A percentile compares a stretch with the other conserved stretches of the same genome.
These are phyloP conservation scores for Zalophus californianus DNA, from an alignment of 2,797 vertebrate genomes.

Conservation along the genomic window DNA sequence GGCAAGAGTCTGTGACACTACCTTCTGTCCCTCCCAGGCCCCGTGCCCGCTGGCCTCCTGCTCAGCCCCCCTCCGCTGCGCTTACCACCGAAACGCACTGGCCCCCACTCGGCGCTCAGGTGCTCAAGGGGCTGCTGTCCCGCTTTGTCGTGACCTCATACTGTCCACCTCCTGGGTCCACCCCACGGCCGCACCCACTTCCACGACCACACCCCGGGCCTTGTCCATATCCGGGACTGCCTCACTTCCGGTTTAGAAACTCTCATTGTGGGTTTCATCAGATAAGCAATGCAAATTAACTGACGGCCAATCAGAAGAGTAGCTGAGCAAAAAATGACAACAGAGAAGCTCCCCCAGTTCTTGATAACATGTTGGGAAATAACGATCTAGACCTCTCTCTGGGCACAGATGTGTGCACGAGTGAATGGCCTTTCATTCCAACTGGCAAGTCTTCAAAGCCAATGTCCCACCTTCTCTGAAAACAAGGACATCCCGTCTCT, in stretches of 20 bases:
- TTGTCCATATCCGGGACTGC: background rate
- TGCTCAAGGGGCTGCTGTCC: background rate
- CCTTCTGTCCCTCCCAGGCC: background rate
- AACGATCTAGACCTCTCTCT: background rate
- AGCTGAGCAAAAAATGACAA: background rate
- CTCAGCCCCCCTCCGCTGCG: background rate
- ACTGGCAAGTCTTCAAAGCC: background rate
- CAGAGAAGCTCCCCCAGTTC: background rate
- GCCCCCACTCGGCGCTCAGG: too few relatives aligned
- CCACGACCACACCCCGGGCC: background rate
- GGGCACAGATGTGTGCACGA: rapidly evolving
- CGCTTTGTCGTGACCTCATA: rapidly evolving
- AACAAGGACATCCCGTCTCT: background rate
- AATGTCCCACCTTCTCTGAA: background rate
- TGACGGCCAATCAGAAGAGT: background rate
- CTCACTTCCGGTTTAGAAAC: background rate
- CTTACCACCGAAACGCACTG: rapidly evolving
- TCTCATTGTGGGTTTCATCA: background rate
- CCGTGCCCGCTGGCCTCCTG: background rate
- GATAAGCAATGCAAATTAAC: background rate
- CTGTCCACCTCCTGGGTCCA: background rate
- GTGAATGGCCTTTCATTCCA: background rate
- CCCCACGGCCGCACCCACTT: rapidly evolving
- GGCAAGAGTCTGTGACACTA: background rate
- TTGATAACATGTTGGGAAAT: background rate